A percentile compares a stretch with the other conserved stretches of the same genome.
These are phyloP conservation scores for Auanema freiburgensis DNA, from an alignment of 2,888 invertebrate genomes.

Conservation along the genomic window DNA sequence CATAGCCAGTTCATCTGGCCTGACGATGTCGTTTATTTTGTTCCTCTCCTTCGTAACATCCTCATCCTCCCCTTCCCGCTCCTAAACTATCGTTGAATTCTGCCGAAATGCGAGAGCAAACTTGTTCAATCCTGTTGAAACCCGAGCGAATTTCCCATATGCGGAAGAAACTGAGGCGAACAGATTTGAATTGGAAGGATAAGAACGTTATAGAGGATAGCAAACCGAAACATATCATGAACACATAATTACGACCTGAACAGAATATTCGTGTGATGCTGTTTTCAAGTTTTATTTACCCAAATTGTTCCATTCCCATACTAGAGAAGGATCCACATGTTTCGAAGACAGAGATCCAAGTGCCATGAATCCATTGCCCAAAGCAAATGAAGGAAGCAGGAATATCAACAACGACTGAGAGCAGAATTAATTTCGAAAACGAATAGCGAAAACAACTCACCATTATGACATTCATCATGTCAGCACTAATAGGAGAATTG, in stretches of 20 bases:
- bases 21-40: background rate
- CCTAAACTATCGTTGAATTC: too few species aligned
- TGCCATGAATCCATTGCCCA: constrained; percentile 33
- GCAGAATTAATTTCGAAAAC: background rate
- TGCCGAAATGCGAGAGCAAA: background rate
- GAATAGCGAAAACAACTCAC: constrained; percentile 13
- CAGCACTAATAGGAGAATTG: constrained; percentile 8
- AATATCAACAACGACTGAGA: constrained; percentile 29
- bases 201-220: constrained; percentile 41
- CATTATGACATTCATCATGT: constrained; percentile 18
- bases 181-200: constrained; percentile 43
- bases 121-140: background rate
- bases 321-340: background rate
- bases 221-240: constrained; percentile 45
- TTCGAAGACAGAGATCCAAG: constrained; percentile 12
- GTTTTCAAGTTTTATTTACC: constrained; percentile 1
- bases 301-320: constrained; percentile 29
- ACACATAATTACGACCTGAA: constrained; percentile 34
- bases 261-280: background rate
- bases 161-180: constrained; percentile 13
- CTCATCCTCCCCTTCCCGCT: constrained; percentile 6
- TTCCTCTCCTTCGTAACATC: constrained; percentile 11
- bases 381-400: constrained; percentile 39
- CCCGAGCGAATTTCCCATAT: constrained; percentile 10
- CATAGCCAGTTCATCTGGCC: constrained; percentile 11